phyloP scores from a whole-genome alignment of 1,140 invertebrate genomes.

The Teleogryllus occipitalis region DNA sequence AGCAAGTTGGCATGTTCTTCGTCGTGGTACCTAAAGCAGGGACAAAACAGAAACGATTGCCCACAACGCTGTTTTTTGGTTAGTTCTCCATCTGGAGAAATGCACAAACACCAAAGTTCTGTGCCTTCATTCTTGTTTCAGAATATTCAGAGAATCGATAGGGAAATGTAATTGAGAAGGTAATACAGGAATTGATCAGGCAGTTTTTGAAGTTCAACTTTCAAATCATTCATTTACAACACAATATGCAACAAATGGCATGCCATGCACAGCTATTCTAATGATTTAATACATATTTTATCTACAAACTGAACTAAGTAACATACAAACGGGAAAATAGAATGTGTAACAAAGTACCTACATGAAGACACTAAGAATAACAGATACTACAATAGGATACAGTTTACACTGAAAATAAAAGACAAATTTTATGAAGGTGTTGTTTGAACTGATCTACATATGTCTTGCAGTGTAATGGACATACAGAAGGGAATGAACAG shows the following conservation, averaged over 20 bases:
- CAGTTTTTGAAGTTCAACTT: not conserved
- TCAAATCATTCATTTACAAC: not conserved
- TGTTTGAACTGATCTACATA: not conserved
- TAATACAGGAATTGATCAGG: not conserved
- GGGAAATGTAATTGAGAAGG: not conserved
- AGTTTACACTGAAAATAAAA: too few species aligned
- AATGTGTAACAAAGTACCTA: not conserved
- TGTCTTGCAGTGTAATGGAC: not conserved
- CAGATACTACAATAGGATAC: too few species aligned
- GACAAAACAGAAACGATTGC: constrained; percentile 4
- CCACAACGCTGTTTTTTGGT: not conserved
- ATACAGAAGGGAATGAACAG: not conserved
- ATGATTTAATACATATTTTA: not conserved
- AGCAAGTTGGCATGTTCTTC: constrained; percentile 82
- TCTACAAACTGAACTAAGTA: not conserved
- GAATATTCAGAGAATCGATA: not conserved
- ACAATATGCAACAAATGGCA: constrained; percentile 4
- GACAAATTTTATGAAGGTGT: too few species aligned
- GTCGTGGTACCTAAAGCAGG: constrained; percentile 63
- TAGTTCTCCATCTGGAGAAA: not conserved
- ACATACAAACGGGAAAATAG: not conserved
- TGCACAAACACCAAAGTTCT: not conserved
- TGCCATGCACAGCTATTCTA: not conserved
- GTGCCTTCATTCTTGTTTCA: not conserved
- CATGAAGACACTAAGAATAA: not conserved